These are phyloP conservation scores for Chaetops frenatus DNA, from an alignment of 2,113 vertebrate species.

Conservation along the genomic window DNA sequence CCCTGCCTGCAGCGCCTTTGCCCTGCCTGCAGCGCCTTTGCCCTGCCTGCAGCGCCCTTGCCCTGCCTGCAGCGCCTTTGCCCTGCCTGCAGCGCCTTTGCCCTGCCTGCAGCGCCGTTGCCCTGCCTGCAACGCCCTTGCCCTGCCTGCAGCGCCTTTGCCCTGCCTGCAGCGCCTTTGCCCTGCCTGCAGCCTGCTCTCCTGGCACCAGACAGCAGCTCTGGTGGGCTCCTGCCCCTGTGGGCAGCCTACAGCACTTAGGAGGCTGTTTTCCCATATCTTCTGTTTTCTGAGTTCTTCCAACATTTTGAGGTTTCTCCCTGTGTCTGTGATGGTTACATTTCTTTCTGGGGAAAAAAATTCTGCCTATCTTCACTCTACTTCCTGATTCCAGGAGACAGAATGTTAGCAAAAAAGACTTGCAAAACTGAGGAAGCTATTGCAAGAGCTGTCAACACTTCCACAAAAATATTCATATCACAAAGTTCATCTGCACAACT, in stretches of 20 bases:
- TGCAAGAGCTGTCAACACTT: background rate
- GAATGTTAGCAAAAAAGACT: background rate
- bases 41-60: background rate
- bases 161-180: background rate
- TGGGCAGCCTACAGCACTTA: background rate
- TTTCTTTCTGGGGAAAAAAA: background rate
- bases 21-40: background rate
- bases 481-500: background rate
- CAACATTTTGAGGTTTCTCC: background rate
- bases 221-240: background rate
- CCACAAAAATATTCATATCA: background rate
- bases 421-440: conserved; percentile 26
- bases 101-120: background rate
- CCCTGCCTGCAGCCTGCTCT: background rate
- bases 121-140: background rate
- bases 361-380: background rate
- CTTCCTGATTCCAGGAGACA: conserved; percentile 23
- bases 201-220: background rate
- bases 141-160: background rate
- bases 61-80: background rate
- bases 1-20: background rate
- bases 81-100: background rate
- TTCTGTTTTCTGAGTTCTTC: background rate
- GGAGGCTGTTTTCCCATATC: background rate
- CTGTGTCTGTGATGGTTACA: background rate